Evolutionary conservation across 2,113 vertebrate genomes (phyloP).

Genomic region (Tragelaphus imberbis): DNA sequence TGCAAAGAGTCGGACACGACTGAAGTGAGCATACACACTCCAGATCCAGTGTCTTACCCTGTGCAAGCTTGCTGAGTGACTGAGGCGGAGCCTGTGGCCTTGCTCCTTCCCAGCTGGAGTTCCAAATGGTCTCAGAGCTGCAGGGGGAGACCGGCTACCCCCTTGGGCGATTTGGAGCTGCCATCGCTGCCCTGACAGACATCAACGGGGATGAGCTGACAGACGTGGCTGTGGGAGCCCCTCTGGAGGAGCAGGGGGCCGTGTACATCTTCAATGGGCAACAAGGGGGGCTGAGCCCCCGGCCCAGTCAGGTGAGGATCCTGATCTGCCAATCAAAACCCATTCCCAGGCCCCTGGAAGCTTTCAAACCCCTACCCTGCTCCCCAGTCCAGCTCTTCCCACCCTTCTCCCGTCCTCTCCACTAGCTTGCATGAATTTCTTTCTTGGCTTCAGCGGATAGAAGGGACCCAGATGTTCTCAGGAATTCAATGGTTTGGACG

Average conservation of each 20-base stretch:
- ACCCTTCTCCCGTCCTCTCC: neutral
- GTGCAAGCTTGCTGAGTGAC: too few relatives aligned
- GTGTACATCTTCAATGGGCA: slow-evolving; percentile 86
- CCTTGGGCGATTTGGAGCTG: slow-evolving; percentile 82
- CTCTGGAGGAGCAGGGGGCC: slow-evolving; percentile 81
- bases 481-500: slow-evolving; percentile 84
- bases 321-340: neutral
- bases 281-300: slow-evolving; percentile 62
- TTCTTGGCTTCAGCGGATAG: slow-evolving; percentile 78
- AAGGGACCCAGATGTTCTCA: slow-evolving; percentile 58
- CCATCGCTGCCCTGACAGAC: slow-evolving; percentile 81
- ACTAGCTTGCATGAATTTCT: neutral
- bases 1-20: neutral
- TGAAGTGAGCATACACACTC: neutral
- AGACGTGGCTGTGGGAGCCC: slow-evolving; percentile 87
- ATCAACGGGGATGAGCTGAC: slow-evolving; percentile 83
- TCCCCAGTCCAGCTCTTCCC: neutral
- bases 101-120: slow-evolving; percentile 61
- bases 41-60: neutral
- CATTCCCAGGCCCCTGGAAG: neutral
- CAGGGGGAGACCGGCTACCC: slow-evolving; percentile 60
- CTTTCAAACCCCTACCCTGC: neutral
- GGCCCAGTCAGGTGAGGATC: slow-evolving; percentile 77
- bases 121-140: slow-evolving; percentile 61
- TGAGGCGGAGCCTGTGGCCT: neutral